A percentile compares a stretch with the other conserved stretches of the same genome.
phyloP scores from a whole-genome alignment of 2,888 invertebrate species.

The Limnephilus marmoratus region DNA sequence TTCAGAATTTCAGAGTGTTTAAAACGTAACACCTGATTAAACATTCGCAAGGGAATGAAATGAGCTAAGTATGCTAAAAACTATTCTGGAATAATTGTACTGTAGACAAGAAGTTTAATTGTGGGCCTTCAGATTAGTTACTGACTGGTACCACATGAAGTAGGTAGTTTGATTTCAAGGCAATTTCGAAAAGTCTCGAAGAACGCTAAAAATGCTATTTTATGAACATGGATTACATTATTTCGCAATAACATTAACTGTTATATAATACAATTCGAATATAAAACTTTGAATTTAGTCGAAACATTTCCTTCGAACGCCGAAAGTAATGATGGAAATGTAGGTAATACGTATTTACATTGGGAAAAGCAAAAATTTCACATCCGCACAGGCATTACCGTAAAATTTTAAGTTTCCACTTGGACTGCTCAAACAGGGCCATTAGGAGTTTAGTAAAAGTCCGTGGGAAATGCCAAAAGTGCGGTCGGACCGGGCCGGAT shows the following conservation, averaged over 20 bases:
- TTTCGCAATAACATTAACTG: constrained; percentile 21
- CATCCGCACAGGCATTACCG: constrained; percentile 42
- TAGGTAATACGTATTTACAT: constrained; percentile 31
- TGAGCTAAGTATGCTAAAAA: not conserved
- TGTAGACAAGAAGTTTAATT: not conserved
- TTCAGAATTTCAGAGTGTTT: not conserved
- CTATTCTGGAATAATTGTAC: not conserved
- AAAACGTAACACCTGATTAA: not conserved
- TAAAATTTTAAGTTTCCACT: constrained; percentile 53
- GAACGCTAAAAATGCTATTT: constrained; percentile 3
- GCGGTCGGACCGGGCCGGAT: constrained; percentile 30
- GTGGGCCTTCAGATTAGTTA: not conserved
- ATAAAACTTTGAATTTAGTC: constrained; percentile 38
- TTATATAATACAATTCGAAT: not conserved
- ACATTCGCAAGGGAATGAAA: not conserved
- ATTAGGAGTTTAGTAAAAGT: constrained; percentile 52
- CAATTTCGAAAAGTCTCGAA: not conserved
- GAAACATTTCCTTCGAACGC: constrained; percentile 15
- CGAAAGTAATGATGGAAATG: constrained; percentile 48
- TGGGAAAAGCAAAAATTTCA: constrained; percentile 27
- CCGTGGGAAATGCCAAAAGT: constrained; percentile 54
- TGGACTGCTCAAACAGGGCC: constrained; percentile 42
- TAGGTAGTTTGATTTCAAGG: not conserved
- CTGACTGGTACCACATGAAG: not conserved
- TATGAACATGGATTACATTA: constrained; percentile 17